These are phyloP conservation scores for Campylorhamphus procurvoides DNA, from an alignment of 2,113 vertebrate genomes.

Conservation along the genomic window DNA sequence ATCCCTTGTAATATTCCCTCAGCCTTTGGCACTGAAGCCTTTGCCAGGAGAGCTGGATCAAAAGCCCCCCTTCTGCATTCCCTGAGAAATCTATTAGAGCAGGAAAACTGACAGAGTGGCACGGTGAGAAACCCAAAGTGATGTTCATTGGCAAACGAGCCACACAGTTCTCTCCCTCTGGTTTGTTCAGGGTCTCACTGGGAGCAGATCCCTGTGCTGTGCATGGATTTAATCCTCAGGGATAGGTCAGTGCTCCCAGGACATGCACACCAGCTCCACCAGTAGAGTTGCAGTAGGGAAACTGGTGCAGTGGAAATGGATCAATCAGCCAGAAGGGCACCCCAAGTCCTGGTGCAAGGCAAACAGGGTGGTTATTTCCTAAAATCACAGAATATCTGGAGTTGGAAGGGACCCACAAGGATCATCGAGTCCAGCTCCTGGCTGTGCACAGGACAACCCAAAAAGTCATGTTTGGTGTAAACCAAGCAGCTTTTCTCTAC, in stretches of 20 bases:
- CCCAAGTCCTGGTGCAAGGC: not conserved
- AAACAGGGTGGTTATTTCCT: not conserved
- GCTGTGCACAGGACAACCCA: not conserved
- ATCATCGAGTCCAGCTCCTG: accelerated
- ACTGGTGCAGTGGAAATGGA: not conserved
- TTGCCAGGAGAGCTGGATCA: not conserved
- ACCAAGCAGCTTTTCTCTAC: not conserved
- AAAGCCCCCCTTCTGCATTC: not conserved
- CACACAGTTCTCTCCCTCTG: not conserved
- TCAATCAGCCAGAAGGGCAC: not conserved
- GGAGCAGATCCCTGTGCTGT: not conserved
- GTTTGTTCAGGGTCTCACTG: accelerated
- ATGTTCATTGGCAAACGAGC: not conserved
- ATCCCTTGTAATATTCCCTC: not conserved
- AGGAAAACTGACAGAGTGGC: not conserved
- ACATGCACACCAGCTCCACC: not conserved
- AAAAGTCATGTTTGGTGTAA: not conserved
- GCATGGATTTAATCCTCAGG: not conserved
- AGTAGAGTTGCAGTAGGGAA: not conserved
- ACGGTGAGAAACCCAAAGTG: not conserved
- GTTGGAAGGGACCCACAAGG: not conserved
- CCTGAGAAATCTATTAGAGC: not conserved
- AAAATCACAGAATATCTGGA: not conserved
- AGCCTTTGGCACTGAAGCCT: not conserved
- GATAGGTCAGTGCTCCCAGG: not conserved